Percentiles rank a stretch among this genome's conserved stretches.
Evolutionary conservation across 2,888 invertebrate species (phyloP).

Genomic region (Blastobasis lacticolella): DNA sequence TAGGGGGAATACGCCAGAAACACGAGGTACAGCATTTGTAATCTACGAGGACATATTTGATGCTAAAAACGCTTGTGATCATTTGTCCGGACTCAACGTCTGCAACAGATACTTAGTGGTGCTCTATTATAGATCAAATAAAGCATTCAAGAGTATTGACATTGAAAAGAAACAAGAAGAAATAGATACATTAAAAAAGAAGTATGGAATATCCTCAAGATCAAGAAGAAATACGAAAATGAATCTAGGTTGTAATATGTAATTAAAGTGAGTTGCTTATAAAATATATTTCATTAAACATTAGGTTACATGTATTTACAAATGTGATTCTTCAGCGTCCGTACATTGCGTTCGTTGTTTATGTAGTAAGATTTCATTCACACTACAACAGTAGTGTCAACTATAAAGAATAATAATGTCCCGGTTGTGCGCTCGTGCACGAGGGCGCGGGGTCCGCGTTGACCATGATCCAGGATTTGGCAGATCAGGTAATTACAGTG

Average conservation of each 20-base stretch:
- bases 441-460: no score
- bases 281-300: not conserved
- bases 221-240: conserved; percentile 62
- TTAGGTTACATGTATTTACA: not conserved
- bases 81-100: conserved; percentile 98
- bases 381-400: conserved; percentile 65
- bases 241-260: no score
- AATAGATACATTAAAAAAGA: conserved; percentile 94
- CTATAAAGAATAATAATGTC: no score
- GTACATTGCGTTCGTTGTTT: conserved; percentile 15
- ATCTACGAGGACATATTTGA: conserved; percentile 99
- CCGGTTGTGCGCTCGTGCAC: no score
- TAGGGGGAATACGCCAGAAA: conserved; percentile 97
- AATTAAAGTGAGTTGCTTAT: not conserved
- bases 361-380: conserved; percentile 64
- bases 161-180: conserved; percentile 97
- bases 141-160: conserved; percentile 96
- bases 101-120: conserved; percentile 99
- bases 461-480: no score
- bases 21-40: conserved; percentile 98
- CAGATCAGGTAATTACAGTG: no score
- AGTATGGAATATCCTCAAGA: conserved; percentile 84
- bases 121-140: conserved; percentile 96
- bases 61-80: conserved; percentile 99
- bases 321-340: conserved; percentile 1